Evolutionary conservation across 1,140 invertebrate species (phyloP).

Genomic region (Cryptotermes secundus): DNA sequence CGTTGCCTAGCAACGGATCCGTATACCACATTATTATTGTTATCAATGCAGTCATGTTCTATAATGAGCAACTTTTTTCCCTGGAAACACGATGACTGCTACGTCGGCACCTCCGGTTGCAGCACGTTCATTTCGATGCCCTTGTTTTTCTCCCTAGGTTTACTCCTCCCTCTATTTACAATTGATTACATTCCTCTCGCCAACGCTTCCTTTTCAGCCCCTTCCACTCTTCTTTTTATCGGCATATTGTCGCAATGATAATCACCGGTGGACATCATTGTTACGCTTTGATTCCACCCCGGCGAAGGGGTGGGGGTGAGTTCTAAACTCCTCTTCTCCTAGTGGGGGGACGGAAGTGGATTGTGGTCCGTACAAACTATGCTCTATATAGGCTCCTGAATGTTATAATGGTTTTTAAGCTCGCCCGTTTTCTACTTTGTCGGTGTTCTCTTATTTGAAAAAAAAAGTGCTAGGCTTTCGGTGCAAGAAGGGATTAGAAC

Average conservation of each 20-base stretch:
- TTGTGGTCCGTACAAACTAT: constrained; percentile 26
- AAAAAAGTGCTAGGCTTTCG: background rate
- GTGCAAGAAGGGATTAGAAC: background rate
- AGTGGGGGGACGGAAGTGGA: background rate
- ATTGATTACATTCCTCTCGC: constrained; percentile 19
- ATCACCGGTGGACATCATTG: constrained; percentile 5
- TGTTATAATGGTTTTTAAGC: constrained; percentile 28
- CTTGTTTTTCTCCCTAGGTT: background rate
- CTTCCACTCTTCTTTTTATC: background rate
- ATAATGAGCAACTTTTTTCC: no score
- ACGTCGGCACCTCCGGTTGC: no score
- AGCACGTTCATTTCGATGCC: background rate
- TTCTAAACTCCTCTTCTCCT: background rate
- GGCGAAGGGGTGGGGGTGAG: background rate
- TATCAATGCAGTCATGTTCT: no score
- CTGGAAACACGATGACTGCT: no score
- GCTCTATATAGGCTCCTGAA: constrained; percentile 21
- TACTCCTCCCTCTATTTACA: constrained; percentile 2
- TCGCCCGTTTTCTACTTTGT: constrained; percentile 28
- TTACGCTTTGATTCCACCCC: constrained; percentile 10
- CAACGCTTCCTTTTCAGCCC: background rate
- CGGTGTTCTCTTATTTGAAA: constrained; percentile 30
- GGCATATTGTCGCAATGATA: constrained; percentile 6
- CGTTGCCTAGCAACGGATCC: no score
- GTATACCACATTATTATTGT: no score